phyloP scores from a whole-genome alignment of 2,888 invertebrate species.

The Ommatoiulus sabulosus region DNA sequence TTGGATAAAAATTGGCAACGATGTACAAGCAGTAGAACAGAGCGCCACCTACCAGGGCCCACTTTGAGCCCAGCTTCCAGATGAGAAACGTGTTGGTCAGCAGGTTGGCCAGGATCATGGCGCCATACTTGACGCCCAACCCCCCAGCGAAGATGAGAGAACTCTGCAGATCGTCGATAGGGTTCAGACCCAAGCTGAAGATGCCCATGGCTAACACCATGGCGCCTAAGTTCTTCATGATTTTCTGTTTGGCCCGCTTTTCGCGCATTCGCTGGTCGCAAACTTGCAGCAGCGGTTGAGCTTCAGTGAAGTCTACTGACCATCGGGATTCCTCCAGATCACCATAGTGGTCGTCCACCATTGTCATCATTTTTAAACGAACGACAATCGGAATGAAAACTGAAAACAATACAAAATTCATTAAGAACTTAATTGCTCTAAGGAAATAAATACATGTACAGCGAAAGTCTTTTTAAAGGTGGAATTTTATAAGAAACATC shows the following conservation, averaged over 20 bases:
- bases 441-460: background rate
- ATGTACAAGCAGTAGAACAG: slow-evolving; percentile 60
- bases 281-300: background rate
- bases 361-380: background rate
- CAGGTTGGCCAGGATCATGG: slow-evolving; percentile 55
- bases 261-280: background rate
- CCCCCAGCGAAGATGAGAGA: slow-evolving; percentile 33
- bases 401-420: background rate
- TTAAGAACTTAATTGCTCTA: no score
- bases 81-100: slow-evolving; percentile 58
- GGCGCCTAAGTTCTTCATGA: slow-evolving; percentile 46
- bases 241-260: background rate
- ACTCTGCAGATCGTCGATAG: slow-evolving; percentile 54
- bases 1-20: slow-evolving; percentile 60
- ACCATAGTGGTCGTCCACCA: background rate
- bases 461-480: background rate
- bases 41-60: slow-evolving; percentile 58
- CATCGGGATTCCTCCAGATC: background rate
- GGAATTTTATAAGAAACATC: no score
- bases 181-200: slow-evolving; percentile 42
- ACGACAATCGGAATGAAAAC: background rate
- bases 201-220: slow-evolving; percentile 47
- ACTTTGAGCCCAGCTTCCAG: slow-evolving; percentile 60
- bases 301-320: background rate
- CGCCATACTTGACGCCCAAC: slow-evolving; percentile 53